Evolutionary conservation across 1,140 invertebrate species (phyloP).

Genomic region (Kradibia gibbosae): DNA sequence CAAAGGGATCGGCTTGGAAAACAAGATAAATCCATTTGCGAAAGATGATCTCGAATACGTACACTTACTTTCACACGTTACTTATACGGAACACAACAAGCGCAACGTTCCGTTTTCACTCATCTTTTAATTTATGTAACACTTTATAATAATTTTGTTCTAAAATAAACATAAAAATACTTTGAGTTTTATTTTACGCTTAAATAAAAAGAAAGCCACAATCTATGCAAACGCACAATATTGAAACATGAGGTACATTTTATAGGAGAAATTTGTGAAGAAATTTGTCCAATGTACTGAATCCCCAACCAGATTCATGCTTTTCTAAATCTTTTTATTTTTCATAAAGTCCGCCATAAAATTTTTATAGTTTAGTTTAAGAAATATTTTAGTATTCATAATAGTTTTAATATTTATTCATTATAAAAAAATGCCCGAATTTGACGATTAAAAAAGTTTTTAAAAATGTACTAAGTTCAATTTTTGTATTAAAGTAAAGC

Average conservation of each 20-base stretch:
- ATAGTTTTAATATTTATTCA: not conserved
- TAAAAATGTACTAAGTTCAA: too few relatives aligned
- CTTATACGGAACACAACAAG: not conserved
- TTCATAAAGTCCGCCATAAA: not conserved
- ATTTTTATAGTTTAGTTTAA: not conserved
- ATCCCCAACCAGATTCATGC: not conserved
- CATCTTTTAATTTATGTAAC: not conserved
- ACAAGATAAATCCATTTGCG: slow-evolving; percentile 39
- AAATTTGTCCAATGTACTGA: not conserved
- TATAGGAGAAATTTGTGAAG: not conserved
- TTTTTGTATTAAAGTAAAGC: too few relatives aligned
- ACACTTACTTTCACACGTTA: slow-evolving; percentile 23
- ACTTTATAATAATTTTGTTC: not conserved
- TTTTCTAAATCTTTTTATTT: not conserved
- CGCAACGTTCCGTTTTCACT: not conserved
- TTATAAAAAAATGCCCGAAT: not conserved
- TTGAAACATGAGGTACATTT: not conserved
- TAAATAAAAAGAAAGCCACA: not conserved
- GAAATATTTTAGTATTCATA: not conserved
- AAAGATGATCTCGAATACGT: not conserved
- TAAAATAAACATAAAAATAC: not conserved
- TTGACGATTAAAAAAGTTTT: too few relatives aligned
- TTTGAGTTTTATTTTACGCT: not conserved
- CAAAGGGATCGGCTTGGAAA: slow-evolving; percentile 7
- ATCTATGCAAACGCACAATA: not conserved